Conservation (phyloP, 2,888 invertebrate species). For the Strigamia maritima region DNA sequence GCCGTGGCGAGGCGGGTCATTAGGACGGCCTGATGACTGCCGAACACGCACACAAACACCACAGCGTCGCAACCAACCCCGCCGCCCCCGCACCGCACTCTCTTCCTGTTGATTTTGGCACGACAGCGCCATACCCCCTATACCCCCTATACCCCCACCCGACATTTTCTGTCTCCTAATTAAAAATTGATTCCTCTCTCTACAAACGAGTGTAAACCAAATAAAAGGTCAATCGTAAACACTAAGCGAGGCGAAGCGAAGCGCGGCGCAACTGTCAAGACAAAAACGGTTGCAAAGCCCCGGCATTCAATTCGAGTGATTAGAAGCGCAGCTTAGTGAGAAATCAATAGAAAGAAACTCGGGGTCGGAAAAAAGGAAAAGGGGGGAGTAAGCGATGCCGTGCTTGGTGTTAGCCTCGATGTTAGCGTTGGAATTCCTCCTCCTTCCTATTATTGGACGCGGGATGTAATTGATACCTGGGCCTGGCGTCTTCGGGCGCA, state of each 20-base stretch:
- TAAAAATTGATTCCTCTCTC: background rate
- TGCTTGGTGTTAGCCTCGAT: conserved; percentile 21
- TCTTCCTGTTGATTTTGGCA: conserved; percentile 31
- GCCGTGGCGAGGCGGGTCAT: conserved; percentile 39
- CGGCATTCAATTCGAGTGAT: conserved; percentile 28
- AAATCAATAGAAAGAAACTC: background rate
- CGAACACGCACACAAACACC: conserved; percentile 38
- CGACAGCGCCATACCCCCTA: background rate
- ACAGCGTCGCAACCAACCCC: conserved; percentile 18
- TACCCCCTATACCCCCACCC: background rate
- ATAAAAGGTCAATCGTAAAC: background rate
- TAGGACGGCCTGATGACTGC: conserved; percentile 39
- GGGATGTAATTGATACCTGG: conserved; percentile 40
- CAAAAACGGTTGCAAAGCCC: background rate
- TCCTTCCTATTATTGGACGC: conserved; percentile 39
- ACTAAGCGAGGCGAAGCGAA: background rate
- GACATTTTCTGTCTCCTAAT: background rate
- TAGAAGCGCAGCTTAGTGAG: conserved; percentile 9
- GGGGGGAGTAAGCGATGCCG: background rate
- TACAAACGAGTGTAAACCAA: no score
- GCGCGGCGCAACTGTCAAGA: background rate
- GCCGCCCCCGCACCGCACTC: conserved; percentile 22
- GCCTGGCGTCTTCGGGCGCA: conserved; percentile 35
- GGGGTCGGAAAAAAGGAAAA: background rate
- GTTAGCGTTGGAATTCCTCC: conserved; percentile 38